These are phyloP conservation scores for Anguilla rostrata DNA, from an alignment of 2,113 vertebrate genomes.

Conservation along the genomic window DNA sequence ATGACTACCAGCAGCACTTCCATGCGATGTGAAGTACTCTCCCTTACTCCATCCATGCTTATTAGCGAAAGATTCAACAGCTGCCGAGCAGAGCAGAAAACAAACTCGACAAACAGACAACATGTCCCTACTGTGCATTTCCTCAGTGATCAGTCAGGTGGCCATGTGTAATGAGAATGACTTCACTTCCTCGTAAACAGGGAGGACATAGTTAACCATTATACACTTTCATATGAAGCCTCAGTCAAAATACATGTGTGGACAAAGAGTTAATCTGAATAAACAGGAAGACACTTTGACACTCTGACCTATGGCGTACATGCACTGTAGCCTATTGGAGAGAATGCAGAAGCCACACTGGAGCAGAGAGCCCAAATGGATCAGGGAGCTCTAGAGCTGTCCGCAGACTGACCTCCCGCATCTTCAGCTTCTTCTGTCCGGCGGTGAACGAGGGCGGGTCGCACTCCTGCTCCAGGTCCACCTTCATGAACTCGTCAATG, in stretches of 20 bases:
- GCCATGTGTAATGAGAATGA: too few species aligned
- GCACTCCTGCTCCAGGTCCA: constrained; percentile 89
- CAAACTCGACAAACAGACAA: not conserved
- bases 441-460: constrained; percentile 90
- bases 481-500: constrained; percentile 92
- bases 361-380: not conserved
- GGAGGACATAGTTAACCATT: too few species aligned
- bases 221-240: too few species aligned
- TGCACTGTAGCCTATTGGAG: not conserved
- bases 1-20: not conserved
- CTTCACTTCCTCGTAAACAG: too few species aligned
- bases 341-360: not conserved
- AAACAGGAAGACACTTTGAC: not conserved
- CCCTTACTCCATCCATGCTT: not conserved
- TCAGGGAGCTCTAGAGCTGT: not conserved
- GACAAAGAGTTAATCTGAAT: not conserved
- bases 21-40: not conserved
- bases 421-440: constrained; percentile 79
- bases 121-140: not conserved
- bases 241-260: too few species aligned
- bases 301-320: not conserved
- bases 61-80: not conserved
- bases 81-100: not conserved
- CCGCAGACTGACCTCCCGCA: constrained; percentile 72
- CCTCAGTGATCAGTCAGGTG: too few species aligned